Base-by-base conservation (phyloP, 2,797 vertebrate genomes). In the Sebastes cheni region DNA sequence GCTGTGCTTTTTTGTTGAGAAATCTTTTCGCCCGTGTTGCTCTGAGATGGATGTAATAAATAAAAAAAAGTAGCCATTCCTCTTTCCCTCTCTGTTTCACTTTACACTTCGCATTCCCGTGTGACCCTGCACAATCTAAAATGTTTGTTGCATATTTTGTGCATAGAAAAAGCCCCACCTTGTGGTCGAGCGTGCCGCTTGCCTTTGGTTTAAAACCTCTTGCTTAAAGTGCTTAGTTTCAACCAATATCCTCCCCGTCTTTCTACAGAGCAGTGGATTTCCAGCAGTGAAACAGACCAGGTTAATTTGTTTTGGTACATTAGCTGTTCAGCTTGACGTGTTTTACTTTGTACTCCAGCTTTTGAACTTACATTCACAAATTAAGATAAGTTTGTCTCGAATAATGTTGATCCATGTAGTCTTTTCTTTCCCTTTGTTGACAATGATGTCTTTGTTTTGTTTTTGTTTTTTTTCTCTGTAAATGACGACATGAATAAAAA, bases 401-500 rank as follows among this genome's bases (percentile, higher is more conserved):
- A 85, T 78, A 83, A 84, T 67, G 66, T 95, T 93, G 92, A 95
- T 83, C 81, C 81, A 84, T 83, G 67, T 88, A 79, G 77, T 86
- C 34, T 46, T 75, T 86, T 61, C 77, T 85, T 84, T 68, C 34
- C 29, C 6, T 79, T 79, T 77, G 79, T 84, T 86, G 71, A 86
- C 55, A 79, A 64, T 69, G 25, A 85, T 73, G 67, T 88, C 56
- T 52, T 52, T 79, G 25, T 82, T 72, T 56, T 22, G 16, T 76
- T 36, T 18, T 46, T 16, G 36, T 70, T 72, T 81, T 67, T 70
- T 80, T 67, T 25, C 80, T 89, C 82, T 88, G 84, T 90, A 91
- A 90, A 93, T 92, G 80, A 87, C 59, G 27, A 84, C 81, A 86
- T 91, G 42, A 92, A 88, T 91, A 90, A 92, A 92, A 89, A 60